phyloP scores from a whole-genome alignment of 2,888 invertebrate species.

The Melanchra persicariae region DNA sequence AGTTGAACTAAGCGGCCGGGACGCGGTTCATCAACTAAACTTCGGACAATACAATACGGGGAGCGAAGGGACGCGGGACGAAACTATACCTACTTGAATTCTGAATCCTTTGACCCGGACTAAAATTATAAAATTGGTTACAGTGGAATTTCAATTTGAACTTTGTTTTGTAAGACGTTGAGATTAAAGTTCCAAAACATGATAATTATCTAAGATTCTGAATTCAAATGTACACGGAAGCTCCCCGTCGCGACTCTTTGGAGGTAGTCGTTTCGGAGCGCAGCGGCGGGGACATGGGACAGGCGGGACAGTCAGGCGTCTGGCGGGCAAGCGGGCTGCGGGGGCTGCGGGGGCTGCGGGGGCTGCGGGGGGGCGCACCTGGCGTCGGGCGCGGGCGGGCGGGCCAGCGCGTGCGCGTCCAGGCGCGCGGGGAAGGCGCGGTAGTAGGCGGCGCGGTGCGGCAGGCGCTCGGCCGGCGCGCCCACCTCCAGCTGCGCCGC shows the following conservation, averaged over 20 bases:
- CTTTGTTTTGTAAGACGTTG: neutral
- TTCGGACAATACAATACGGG: constrained; percentile 43
- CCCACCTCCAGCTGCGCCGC: constrained; percentile 95
- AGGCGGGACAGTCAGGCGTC: constrained; percentile 20
- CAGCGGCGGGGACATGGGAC: neutral
- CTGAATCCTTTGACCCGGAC: constrained; percentile 1
- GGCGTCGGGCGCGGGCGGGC: constrained; percentile 83
- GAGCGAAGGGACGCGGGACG: constrained; percentile 18
- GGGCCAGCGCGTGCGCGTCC: constrained; percentile 90
- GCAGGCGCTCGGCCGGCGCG: constrained; percentile 94
- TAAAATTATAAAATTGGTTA: neutral
- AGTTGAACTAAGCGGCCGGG: constrained; percentile 58
- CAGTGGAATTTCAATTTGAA: constrained; percentile 2
- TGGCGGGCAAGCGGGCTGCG: constrained; percentile 41
- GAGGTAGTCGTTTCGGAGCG: neutral
- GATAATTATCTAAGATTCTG: constrained; percentile 15
- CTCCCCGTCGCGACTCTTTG: constrained; percentile 10
- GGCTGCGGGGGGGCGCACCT: constrained; percentile 81
- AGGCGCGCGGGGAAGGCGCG: constrained; percentile 97
- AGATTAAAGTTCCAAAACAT: neutral
- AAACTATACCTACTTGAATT: constrained; percentile 21
- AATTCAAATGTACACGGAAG: constrained; percentile 24
- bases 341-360: too few species aligned
- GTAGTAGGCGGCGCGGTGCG: constrained; percentile 93
- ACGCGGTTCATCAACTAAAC: constrained; percentile 41